Evolutionary conservation across 2,888 invertebrate genomes (phyloP).

Genomic region (Antheraea yamamai): DNA sequence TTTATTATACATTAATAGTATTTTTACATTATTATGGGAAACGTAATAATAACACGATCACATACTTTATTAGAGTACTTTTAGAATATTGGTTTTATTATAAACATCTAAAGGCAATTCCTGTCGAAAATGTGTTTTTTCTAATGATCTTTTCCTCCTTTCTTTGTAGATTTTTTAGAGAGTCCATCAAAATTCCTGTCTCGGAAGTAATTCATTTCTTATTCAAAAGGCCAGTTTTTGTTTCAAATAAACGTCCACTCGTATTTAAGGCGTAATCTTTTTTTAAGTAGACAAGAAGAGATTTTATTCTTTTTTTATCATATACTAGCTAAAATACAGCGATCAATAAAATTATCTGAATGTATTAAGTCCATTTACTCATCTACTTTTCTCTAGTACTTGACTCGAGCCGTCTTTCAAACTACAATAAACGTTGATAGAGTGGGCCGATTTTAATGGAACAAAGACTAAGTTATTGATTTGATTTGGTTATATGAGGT

Average conservation of each 20-base stretch:
- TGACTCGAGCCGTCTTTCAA: no score
- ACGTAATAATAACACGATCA: background rate
- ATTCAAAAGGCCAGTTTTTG: slow-evolving; percentile 27
- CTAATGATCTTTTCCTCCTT: slow-evolving; percentile 43
- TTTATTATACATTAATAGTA: background rate
- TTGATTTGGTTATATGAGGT: no score
- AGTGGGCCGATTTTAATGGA: no score
- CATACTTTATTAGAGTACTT: background rate
- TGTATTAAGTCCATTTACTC: no score
- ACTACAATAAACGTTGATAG: no score
- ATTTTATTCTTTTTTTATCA: background rate
- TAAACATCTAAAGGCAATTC: slow-evolving; percentile 35
- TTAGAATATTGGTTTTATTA: slow-evolving; percentile 38
- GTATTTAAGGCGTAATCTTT: background rate
- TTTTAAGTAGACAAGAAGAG: background rate
- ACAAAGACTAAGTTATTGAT: no score
- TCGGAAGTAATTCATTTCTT: slow-evolving; percentile 47
- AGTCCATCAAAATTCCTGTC: slow-evolving; percentile 48
- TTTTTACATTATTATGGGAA: background rate
- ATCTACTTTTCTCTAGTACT: no score
- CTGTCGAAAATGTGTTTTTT: slow-evolving; percentile 32
- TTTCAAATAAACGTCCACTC: slow-evolving; percentile 26
- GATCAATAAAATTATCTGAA: no score
- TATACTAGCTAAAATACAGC: no score
- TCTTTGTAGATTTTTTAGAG: slow-evolving; percentile 28